Conservation (phyloP, 2,113 vertebrate species). For the Miniopterus natalensis region DNA sequence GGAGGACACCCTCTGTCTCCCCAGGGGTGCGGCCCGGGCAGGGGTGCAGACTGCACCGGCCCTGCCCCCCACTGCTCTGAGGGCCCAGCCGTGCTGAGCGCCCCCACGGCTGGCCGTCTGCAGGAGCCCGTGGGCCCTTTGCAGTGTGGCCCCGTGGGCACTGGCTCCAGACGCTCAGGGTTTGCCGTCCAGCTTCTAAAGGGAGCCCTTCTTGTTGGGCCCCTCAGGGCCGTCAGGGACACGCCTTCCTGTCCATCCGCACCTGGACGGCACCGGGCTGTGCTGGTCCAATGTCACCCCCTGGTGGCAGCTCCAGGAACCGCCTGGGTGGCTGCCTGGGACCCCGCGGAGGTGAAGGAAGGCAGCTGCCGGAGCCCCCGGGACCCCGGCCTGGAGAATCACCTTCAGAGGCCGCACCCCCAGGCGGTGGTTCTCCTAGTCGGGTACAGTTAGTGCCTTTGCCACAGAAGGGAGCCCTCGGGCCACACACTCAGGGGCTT, state of each 20-base stretch:
- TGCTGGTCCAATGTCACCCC: neutral
- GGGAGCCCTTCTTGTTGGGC: accelerated
- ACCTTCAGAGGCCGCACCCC: accelerated
- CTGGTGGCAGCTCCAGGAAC: neutral
- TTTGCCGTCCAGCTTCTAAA: neutral
- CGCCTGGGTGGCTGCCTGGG: neutral
- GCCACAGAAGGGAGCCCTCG: accelerated
- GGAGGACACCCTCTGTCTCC: neutral
- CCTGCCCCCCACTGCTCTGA: accelerated
- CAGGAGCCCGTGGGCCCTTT: neutral
- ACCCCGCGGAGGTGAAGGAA: neutral
- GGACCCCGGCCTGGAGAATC: accelerated
- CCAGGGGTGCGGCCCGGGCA: accelerated
- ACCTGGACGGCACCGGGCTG: neutral
- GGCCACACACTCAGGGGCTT: neutral
- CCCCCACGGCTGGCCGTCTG: accelerated
- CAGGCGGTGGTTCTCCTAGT: too few relatives aligned
- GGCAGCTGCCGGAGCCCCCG: neutral
- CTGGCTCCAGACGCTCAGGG: neutral
- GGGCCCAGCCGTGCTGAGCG: neutral
- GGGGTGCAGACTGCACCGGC: accelerated
- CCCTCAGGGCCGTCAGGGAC: neutral
- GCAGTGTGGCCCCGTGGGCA: neutral
- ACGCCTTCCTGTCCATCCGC: neutral
- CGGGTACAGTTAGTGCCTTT: accelerated